phyloP scores from a whole-genome alignment of 2,113 vertebrate species.

The Sula dactylatra region DNA sequence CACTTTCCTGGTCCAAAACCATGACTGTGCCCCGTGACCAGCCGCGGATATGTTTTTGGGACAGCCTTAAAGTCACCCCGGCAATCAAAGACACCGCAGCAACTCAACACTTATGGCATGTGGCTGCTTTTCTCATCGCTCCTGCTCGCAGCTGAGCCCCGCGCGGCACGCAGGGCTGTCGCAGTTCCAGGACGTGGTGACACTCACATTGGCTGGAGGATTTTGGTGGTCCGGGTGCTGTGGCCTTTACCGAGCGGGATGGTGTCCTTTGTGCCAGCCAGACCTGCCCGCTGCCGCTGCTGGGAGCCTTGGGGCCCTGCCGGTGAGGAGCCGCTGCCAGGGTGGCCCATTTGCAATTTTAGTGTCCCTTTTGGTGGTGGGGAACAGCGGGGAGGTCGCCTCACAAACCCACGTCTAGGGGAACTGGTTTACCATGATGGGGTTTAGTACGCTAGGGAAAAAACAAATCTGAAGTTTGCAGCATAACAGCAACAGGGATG shows the following conservation, averaged over 20 bases:
- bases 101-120: accelerated
- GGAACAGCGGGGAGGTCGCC: accelerated
- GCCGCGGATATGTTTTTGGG: not conserved
- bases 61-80: accelerated
- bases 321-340: not conserved
- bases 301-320: accelerated
- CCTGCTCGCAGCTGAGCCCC: not conserved
- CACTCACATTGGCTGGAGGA: accelerated
- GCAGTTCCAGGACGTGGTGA: not conserved
- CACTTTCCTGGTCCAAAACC: accelerated
- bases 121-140: not conserved
- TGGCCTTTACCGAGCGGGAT: accelerated
- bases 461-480: not conserved
- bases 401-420: accelerated
- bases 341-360: not conserved
- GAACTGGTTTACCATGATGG: not conserved
- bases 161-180: accelerated
- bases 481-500: not conserved
- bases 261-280: accelerated
- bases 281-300: not conserved
- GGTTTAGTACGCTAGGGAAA: not conserved
- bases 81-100: not conserved
- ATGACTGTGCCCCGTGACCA: accelerated
- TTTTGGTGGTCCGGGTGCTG: accelerated
- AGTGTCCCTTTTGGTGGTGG: not conserved